These are phyloP conservation scores for Cathartes aura DNA, from an alignment of 2,113 vertebrate genomes.

Conservation along the genomic window DNA sequence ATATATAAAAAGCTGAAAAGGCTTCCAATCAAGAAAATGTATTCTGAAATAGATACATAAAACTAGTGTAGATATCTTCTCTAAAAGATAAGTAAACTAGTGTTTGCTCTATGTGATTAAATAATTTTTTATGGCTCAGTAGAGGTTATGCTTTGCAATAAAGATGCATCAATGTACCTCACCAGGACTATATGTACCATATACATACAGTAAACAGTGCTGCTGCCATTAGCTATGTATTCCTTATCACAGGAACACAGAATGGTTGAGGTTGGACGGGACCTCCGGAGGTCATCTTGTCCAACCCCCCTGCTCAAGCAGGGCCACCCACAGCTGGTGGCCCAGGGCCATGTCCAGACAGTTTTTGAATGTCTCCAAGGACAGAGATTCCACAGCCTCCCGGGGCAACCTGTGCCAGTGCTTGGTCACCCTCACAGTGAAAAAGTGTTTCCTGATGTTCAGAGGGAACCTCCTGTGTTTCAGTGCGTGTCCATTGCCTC, in stretches of 20 bases:
- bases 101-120: background rate
- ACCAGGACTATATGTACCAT: background rate
- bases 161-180: background rate
- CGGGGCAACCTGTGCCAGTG: background rate
- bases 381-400: background rate
- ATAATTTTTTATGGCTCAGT: background rate
- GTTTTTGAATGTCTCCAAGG: background rate
- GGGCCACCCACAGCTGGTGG: background rate
- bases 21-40: background rate
- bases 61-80: background rate
- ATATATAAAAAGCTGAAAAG: background rate
- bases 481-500: accelerated
- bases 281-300: background rate
- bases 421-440: background rate
- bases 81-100: background rate
- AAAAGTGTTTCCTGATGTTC: background rate
- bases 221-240: background rate
- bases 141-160: background rate
- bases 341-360: background rate
- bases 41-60: background rate
- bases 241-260: background rate
- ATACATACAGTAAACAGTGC: background rate
- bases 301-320: background rate
- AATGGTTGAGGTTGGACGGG: background rate
- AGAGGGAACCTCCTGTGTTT: background rate